Base-by-base conservation (phyloP, 2,888 invertebrate species). In the Athetis lepigone region DNA sequence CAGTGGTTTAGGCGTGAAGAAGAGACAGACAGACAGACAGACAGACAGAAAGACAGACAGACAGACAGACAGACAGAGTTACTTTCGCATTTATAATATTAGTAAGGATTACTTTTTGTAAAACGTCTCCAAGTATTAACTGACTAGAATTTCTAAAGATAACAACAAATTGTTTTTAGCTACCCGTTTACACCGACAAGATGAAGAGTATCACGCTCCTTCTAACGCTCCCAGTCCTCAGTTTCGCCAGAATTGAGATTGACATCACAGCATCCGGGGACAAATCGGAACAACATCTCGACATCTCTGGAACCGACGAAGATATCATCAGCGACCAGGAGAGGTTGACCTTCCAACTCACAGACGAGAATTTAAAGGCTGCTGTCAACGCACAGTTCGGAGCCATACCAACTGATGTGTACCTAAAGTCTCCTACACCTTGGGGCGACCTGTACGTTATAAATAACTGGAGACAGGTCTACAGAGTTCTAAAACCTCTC, bases 371-470 rank as follows among this genome's bases (percentile, higher is more conserved):
- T 0, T 33, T 90, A 2, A 89, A 85, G 65, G 58, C 70, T 7
- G 81, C 82, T 0, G 76, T 84, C 0, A 33, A 65, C 0, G 23
- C 50, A 0, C 79, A 84, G 63, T 83, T 83, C 37, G 89, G 88
- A 0, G 39, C 25, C 0, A 62, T 64, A 2, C 90, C 89, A 11
- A 45, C 62, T 11, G 66, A 76, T 6, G 66, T 64, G 0, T 76
- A 52, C 3, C 4, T 79, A 1, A 80, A 64, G 3, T 85, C 86
- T 58, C 90, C 90, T 0, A 90, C 90, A 0, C 88, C 87, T 0
- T 90, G 86, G 86, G 86, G 85, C 0, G 90, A 90, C 52, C 61
- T 90, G 0, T 89, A 85, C 75, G 54, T 61, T 18, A 77, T 74
- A 0, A 82, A 85, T 57, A 66, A 73, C 19, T 90, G 88, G 89